Base-by-base conservation (phyloP, 53 echinoderm and acorn worm species). In the Astropecten irregularis region DNA sequence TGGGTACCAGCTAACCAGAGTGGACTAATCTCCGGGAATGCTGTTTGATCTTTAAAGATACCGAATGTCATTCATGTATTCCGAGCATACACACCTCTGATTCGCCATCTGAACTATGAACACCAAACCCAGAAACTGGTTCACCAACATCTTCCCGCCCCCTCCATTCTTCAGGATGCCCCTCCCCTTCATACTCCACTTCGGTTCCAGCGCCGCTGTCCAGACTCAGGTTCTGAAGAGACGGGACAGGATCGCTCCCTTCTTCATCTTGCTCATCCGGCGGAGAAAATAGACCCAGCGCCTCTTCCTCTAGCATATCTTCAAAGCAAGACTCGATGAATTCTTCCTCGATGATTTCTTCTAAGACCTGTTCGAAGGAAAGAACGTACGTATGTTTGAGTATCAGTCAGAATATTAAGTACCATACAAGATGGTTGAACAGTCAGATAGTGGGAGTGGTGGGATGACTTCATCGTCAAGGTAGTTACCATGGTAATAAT, bases 271-370 rank as follows among this genome's bases (percentile, higher is more conserved):
- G 44, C 20, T 69, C 73, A 29, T 48, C 39, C 0, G 92, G 92
- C 32, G 92, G 92, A 11, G 72, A 58, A 55, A 92, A 92, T 32
- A 89, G 83, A 28, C 89, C 92, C 30, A 89, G 68, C 0, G 76
- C 92, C 73, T 92, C 92, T 49, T 92, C 89, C 47, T 89, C 92
- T 8, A 92, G 69, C 92, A 92, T 92, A 26, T 89, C 89, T 31
- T 92, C 86, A 68, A 92, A 92, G 56, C 92, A 92, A n/a, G 76
- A 68, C 68, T 92, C 89, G 18, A 92, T 77, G 52, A 83, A 92
- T 21, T 89, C 92, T 25, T 92, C 92, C 49, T 92, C 92, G 18
- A 82, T 49, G 9, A 92, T 83, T 73, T 92, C 83, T 52, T 86
- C 92, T 55, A 92, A 42, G 5, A 86, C 87, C 92, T 92, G 34